Base-by-base conservation (phyloP, 2,888 invertebrate genomes). In the Papilio demoleus region DNA sequence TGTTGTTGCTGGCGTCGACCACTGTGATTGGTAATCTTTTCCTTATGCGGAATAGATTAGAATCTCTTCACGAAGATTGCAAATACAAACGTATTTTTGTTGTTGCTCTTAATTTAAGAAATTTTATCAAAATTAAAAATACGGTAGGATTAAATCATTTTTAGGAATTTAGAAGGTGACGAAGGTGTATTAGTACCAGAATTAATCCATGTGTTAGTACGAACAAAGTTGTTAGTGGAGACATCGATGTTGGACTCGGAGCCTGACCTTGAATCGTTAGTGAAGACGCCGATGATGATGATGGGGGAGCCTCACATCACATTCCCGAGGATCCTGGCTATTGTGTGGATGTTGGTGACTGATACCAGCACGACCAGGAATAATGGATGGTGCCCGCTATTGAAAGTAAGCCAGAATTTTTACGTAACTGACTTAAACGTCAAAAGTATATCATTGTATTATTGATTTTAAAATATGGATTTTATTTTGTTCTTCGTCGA, bases 101-200 rank as follows among this genome's bases (percentile, higher is more conserved):
- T n/a, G n/a, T n/a, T n/a, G n/a, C n/a, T n/a, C n/a, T n/a, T n/a
- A n/a, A n/a, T n/a, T n/a, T 5, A 1, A 14, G 1, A 38, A 31
- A 31, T 4, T 6, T 31, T 4, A 4, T 31, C 6, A 31, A 4
- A 31, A 4, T 31, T 31, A 31, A 6, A 4, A 31, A 4, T 31
- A 4, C 6, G 6, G 31, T 31, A 31, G 3, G 6, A 31, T 4
- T 31, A 8, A 14, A 47, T 63, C 31, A 14, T 58, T 14, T 73
- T n/a, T 61, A 88, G 90, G 66, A 88, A 87, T 68, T 70, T 91
- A 14, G 90, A 91, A 83, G 90, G 90, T 0, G 90, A 90, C 53
- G 84, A 89, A 0, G 85, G 85, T 0, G 75, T 71, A 0, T 56
- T 88, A 3, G 79, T 89, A 1, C 71, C 80, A 1, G 85, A 87